Evolutionary conservation across 2,113 vertebrate species (phyloP).

Genomic region (Lontra canadensis): DNA sequence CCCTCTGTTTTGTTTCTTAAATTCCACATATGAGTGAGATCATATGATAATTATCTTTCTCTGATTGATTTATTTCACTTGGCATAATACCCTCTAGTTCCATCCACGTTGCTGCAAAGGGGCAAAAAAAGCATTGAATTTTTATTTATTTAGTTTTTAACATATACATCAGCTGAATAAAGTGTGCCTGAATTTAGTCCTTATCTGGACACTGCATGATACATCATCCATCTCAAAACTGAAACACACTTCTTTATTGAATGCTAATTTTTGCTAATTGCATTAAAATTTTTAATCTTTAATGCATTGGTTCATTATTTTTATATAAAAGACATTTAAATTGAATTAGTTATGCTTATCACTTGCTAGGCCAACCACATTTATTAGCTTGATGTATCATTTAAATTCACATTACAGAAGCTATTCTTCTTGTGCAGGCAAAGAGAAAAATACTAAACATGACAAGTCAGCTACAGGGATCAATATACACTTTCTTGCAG

Average conservation of each 20-base stretch:
- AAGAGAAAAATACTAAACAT: constrained; percentile 60
- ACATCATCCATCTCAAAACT: not conserved
- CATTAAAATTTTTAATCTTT: constrained; percentile 51
- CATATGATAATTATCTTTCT: not conserved
- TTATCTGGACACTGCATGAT: not conserved
- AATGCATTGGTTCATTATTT: constrained; percentile 60
- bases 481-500: constrained; percentile 28
- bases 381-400: constrained; percentile 64
- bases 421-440: constrained; percentile 6
- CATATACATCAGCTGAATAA: not conserved
- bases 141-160: not conserved
- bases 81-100: not conserved
- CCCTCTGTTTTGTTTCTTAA: not conserved
- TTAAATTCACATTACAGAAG: constrained; percentile 65
- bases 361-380: constrained; percentile 45
- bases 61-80: not conserved
- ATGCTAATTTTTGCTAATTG: constrained; percentile 37
- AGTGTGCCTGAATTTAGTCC: not conserved
- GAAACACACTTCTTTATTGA: not conserved
- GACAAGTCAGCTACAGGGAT: constrained; percentile 4
- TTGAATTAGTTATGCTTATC: constrained; percentile 52
- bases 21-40: not conserved
- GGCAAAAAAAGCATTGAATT: not conserved
- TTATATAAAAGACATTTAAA: constrained; percentile 59
- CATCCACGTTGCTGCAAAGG: not conserved